Conservation (phyloP, 2,888 invertebrate genomes). For the Marronus borbonicus region DNA sequence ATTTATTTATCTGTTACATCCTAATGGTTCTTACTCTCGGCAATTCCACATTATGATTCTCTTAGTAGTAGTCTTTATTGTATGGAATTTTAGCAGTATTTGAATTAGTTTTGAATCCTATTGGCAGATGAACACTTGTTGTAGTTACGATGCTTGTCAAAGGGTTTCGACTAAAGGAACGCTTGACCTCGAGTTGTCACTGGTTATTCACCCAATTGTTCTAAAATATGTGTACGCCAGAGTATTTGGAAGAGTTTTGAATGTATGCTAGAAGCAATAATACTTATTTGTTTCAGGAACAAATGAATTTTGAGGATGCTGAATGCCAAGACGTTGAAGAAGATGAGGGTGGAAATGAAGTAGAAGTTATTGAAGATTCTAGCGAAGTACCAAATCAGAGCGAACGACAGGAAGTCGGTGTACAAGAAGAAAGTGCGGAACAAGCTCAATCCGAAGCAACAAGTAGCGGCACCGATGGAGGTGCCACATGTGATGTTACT, state of each 20-base stretch:
- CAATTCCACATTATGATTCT: too few species aligned
- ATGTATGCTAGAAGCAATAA: too few species aligned
- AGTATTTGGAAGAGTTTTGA: not conserved
- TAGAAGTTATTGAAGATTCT: constrained; percentile 77
- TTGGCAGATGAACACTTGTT: too few species aligned
- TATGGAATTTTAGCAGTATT: too few species aligned
- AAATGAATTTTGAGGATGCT: constrained; percentile 72
- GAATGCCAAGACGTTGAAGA: constrained; percentile 73
- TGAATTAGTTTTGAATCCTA: too few species aligned
- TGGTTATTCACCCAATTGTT: too few species aligned
- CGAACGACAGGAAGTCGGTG: constrained; percentile 60
- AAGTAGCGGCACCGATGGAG: constrained; percentile 81
- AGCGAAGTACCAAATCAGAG: constrained; percentile 78
- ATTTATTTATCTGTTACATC: not conserved
- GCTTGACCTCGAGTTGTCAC: too few species aligned
- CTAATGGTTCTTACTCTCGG: not conserved
- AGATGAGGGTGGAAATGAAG: constrained; percentile 71
- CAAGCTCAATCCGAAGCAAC: constrained; percentile 78
- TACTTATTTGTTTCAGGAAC: constrained; percentile 64
- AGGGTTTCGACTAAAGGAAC: too few species aligned
- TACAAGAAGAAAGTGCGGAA: constrained; percentile 68
- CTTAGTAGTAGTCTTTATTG: too few species aligned
- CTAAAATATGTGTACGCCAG: not conserved
- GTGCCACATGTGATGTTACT: constrained; percentile 61
- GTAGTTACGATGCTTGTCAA: too few species aligned